These are phyloP conservation scores for Platysternon megacephalum DNA, from an alignment of 2,113 vertebrate genomes.

Conservation along the genomic window DNA sequence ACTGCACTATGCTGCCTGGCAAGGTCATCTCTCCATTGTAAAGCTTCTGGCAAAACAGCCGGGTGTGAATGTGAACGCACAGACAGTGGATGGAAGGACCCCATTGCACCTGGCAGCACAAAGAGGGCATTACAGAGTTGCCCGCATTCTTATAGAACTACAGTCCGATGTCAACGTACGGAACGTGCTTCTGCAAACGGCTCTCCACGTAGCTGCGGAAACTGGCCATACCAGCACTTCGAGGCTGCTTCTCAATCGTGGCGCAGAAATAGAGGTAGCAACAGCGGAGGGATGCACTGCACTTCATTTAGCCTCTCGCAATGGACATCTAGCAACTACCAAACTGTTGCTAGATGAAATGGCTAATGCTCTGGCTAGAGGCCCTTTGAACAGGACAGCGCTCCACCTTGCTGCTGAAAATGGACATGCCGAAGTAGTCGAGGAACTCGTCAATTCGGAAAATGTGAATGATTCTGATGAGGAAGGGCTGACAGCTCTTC, in stretches of 20 bases:
- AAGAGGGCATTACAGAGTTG: constrained; percentile 94
- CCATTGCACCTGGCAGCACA: constrained; percentile 93
- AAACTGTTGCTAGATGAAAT: constrained; percentile 89
- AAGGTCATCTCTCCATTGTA: constrained; percentile 92
- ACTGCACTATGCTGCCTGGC: constrained; percentile 94
- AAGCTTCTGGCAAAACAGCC: constrained; percentile 93
- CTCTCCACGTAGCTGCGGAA: constrained; percentile 91
- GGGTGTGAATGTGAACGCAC: constrained; percentile 82
- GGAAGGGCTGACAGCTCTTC: constrained; percentile 83
- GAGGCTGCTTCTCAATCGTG: constrained; percentile 89
- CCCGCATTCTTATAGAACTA: constrained; percentile 92
- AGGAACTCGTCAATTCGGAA: constrained; percentile 82
- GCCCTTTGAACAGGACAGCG: constrained; percentile 77
- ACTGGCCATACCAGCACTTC: constrained; percentile 96
- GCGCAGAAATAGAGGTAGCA: constrained; percentile 77
- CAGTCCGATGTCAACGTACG: constrained; percentile 80
- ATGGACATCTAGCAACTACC: constrained; percentile 87
- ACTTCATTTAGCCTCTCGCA: constrained; percentile 88
- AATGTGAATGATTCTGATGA: constrained; percentile 74
- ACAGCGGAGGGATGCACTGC: constrained; percentile 85
- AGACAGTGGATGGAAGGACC: constrained; percentile 89
- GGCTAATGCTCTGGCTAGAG: constrained; percentile 74
- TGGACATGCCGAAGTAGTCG: constrained; percentile 87
- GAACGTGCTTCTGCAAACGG: constrained; percentile 77
- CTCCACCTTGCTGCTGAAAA: constrained; percentile 88